Evolutionary conservation across 2,797 vertebrate genomes (phyloP), one percentile per base, ranked within the genome.

Genomic region (Thalassophryne amazonica): DNA sequence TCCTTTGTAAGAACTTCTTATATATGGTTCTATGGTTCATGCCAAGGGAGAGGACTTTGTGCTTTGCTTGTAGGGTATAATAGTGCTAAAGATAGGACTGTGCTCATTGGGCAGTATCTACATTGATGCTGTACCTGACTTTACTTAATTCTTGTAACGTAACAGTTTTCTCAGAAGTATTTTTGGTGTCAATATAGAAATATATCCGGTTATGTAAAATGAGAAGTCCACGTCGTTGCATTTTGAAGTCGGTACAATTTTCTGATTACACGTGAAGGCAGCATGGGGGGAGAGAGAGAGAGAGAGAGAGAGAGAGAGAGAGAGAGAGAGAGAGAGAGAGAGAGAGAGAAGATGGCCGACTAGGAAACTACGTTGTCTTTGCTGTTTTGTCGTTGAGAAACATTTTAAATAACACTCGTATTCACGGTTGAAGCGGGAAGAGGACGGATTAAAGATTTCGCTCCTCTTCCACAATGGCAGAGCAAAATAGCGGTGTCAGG

Each of bases 401-500:
- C 4, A 0, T 29, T 45, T 21, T n/a, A 10, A 11, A 11, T 2
- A 17, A 2, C 29, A 12, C 12, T 9, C 29, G 57, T 22, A 20
- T 54, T 51, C 7, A 24, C 19, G 7, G 1, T 39, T 34, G 5
- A 41, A 52, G 13, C 32, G 15, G 18, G 16, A 36, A 38, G 56
- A 52, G 64, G 55, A 66, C 56, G 4, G 46, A 17, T 43, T 1
- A 2, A 19, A 17, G 0, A 53, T 10, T 35, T 40, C 2, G 18
- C 8, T 20, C 38, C 42, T 67, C 50, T 60, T 73, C 17, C 58
- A 71, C 16, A 4, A 90, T 90, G 88, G 84, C 86, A 19, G 88
- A 90, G 74, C 83, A 73, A 62, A 88, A 73, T 72, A 83, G 70
- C 46, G 83, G 59, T 76, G 84, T 87, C 38, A 79, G 88, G 63